Conservation (phyloP, 1,140 invertebrate genomes). For the Sminthurides bifidus region DNA sequence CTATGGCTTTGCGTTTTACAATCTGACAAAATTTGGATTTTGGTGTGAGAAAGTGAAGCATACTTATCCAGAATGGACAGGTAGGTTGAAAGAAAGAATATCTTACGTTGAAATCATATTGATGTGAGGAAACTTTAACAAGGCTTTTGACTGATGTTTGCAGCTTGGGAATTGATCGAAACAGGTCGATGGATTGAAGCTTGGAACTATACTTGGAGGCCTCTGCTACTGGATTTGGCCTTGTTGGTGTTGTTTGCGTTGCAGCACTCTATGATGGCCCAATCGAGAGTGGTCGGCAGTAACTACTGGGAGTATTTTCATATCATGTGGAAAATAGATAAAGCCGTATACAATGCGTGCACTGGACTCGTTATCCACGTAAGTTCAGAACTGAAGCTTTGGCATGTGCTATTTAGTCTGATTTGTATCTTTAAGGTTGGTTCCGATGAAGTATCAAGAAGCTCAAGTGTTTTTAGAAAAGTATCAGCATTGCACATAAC, state of each 20-base stretch:
- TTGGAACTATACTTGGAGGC: background rate
- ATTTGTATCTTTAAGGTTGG: background rate
- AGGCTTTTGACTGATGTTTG: too few relatives aligned
- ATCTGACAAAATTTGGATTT: slow-evolving; percentile 10
- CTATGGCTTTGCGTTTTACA: slow-evolving; percentile 10
- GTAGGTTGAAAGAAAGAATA: background rate
- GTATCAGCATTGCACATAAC: too few relatives aligned
- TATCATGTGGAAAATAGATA: slow-evolving; percentile 18
- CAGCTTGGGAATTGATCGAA: too few relatives aligned
- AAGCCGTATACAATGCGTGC: slow-evolving; percentile 17
- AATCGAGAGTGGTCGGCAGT: slow-evolving; percentile 2
- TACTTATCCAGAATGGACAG: background rate
- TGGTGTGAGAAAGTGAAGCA: background rate
- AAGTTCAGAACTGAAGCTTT: background rate
- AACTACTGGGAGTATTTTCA: slow-evolving; percentile 11
- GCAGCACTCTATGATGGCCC: slow-evolving; percentile 19
- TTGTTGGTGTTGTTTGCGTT: slow-evolving; percentile 14
- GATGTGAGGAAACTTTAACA: background rate
- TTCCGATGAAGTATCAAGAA: background rate
- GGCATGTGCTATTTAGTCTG: background rate
- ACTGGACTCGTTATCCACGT: slow-evolving; percentile 19
- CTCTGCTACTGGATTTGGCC: background rate
- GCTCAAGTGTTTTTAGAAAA: too few relatives aligned
- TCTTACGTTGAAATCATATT: background rate
- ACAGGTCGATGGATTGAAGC: too few relatives aligned